Evolutionary conservation across 2,113 vertebrate species (phyloP), one percentile per base, ranked within the genome.

Genomic region (Paratilapia polleni): DNA sequence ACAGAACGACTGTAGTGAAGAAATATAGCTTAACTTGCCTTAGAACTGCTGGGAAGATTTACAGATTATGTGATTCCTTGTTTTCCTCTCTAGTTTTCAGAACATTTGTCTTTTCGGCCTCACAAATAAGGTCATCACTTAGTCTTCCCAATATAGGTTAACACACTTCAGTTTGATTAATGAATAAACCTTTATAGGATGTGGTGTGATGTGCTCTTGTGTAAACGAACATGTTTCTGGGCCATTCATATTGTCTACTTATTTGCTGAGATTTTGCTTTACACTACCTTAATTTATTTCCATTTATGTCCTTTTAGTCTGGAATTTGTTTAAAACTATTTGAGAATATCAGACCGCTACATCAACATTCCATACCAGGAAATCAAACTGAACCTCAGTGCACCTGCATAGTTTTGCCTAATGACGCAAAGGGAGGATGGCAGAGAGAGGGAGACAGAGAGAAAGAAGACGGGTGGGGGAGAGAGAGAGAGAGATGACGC

Each of bases 161-260:
- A 66, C 26, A 49, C 20, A 24, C 38, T 49, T 89, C 34, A 36
- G 64, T 77, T 41, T 82, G 84, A 90, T 87, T 26, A 80, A 85
- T 87, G 15, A 47, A 75, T 74, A 24, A 64, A 28, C 57, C 28
- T 47, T 68, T 80, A 38, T 10, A 58, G 58, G 9, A 0, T 22
- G 28, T 41, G 19, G 8, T 38, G 28, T n/a, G n/a, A n/a, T 76
- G 24, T 57, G 31, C 60, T 76, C 47, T 77, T 82, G 57, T 70
- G 64, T 43, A 8, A 11, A 8, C 26, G 13, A 63, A 76, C 28
- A 34, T 78, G 34, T 76, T 77, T 87, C 64, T 77, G 17, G 66
- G 56, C 26, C 60, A 31, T 36, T 43, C 11, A n/a, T 19, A 7
- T 5, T 61, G 56, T 6, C 9, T 31, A 1, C 7, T 26, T 11